Evolutionary conservation across 2,797 vertebrate species (phyloP).

Genomic region (Buphagus erythrorhynchus): DNA sequence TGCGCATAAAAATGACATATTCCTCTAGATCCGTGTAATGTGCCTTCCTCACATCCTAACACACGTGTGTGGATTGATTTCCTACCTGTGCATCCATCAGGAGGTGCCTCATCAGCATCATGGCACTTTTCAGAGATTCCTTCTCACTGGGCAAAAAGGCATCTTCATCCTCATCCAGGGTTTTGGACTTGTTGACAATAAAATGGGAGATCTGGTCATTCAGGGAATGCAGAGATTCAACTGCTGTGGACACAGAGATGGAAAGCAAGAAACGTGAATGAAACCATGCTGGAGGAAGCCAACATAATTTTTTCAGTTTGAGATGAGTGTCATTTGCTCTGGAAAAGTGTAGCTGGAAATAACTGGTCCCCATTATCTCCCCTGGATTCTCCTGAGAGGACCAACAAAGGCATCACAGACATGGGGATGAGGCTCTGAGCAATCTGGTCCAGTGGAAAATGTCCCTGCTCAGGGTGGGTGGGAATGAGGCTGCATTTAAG

Average conservation of each 20-base stretch:
- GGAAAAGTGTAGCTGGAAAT: neutral
- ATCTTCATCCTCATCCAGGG: constrained; percentile 81
- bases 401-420: neutral
- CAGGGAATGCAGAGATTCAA: constrained; percentile 89
- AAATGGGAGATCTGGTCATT: constrained; percentile 94
- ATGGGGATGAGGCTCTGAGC: accelerated
- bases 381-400: neutral
- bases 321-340: neutral
- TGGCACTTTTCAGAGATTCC: constrained; percentile 87
- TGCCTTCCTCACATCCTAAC: neutral
- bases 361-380: neutral
- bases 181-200: constrained; percentile 85
- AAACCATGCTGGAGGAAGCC: neutral
- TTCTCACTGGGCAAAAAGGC: constrained; percentile 84
- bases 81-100: constrained; percentile 92
- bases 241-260: constrained; percentile 73
- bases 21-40: neutral
- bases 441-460: neutral
- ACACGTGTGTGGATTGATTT: neutral
- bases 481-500: neutral
- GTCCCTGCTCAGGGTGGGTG: neutral
- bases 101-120: constrained; percentile 91
- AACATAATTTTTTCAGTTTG: neutral
- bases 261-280: neutral
- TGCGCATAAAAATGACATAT: accelerated